These are phyloP conservation scores for Thunnus thynnus DNA, from an alignment of 2,113 vertebrate species.

Conservation along the genomic window DNA sequence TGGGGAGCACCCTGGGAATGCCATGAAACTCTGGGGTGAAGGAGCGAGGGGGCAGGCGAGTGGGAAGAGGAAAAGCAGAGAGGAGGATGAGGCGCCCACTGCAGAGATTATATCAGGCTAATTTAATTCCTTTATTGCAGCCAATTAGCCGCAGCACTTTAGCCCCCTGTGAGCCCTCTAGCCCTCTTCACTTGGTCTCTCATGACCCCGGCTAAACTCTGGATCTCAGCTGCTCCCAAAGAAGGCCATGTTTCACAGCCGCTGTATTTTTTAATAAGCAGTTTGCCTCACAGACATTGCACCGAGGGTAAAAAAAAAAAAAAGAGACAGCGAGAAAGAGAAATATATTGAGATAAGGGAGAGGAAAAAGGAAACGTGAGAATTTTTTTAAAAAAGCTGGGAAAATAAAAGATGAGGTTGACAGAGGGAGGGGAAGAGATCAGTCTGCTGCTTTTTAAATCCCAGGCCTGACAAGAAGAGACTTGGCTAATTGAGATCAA, in stretches of 20 bases:
- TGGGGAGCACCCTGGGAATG: constrained; percentile 46
- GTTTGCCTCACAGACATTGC: constrained; percentile 19
- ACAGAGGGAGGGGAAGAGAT: constrained; percentile 37
- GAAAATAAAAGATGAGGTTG: constrained; percentile 7
- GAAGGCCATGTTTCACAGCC: constrained; percentile 43
- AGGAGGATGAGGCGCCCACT: constrained; percentile 47
- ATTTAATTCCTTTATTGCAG: constrained; percentile 80
- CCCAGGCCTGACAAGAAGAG: constrained; percentile 33
- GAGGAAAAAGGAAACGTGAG: background rate
- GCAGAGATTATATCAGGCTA: constrained; percentile 75
- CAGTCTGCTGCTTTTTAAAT: constrained; percentile 47
- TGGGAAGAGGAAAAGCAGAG: constrained; percentile 24
- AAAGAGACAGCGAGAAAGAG: background rate
- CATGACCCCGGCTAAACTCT: constrained; percentile 67
- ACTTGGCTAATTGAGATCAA: constrained; percentile 61
- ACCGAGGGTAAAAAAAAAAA: background rate
- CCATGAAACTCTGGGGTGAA: constrained; percentile 29
- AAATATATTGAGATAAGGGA: constrained; percentile 7
- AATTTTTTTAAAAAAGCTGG: background rate
- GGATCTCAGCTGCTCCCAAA: constrained; percentile 50
- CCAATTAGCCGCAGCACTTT: constrained; percentile 80
- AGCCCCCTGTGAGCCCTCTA: constrained; percentile 61
- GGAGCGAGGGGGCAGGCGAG: constrained; percentile 10
- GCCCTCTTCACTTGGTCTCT: constrained; percentile 54
- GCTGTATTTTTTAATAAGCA: constrained; percentile 54